These are phyloP conservation scores for Siniperca knerii DNA, from an alignment of 2,113 vertebrate genomes.

Conservation along the genomic window DNA sequence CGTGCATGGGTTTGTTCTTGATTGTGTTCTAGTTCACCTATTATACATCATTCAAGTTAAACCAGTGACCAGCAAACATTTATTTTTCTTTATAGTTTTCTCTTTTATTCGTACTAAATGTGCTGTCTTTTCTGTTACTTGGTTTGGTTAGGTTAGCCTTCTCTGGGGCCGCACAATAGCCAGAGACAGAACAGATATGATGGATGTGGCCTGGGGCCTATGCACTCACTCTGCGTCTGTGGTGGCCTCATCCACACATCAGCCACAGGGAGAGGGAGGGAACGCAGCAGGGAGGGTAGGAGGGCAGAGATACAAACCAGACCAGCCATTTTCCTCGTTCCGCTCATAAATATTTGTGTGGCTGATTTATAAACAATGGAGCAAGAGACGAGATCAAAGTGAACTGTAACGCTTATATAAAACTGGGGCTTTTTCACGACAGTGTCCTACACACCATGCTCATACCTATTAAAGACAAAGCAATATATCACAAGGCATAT, in stretches of 20 bases:
- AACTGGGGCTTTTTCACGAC: conserved; percentile 67
- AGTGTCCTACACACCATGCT: conserved; percentile 64
- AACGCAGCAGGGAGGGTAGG: conserved; percentile 37
- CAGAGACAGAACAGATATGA: conserved; percentile 75
- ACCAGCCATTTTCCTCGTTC: conserved; percentile 82
- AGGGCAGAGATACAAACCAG: conserved; percentile 83
- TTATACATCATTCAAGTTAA: conserved; percentile 4
- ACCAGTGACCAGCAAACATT: not conserved
- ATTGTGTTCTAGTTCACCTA: not conserved
- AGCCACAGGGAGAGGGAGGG: conserved; percentile 60
- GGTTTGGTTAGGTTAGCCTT: conserved; percentile 53
- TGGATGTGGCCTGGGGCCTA: conserved; percentile 80
- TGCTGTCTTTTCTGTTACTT: conserved; percentile 33
- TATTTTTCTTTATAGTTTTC: not conserved
- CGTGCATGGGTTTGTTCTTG: not conserved
- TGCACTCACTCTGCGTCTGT: conserved; percentile 69
- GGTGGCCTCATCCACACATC: conserved; percentile 81
- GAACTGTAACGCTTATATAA: conserved; percentile 81
- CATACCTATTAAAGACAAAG: conserved; percentile 78
- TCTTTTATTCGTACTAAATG: conserved; percentile 19
- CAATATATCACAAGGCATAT: conserved; percentile 75
- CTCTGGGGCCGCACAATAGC: conserved; percentile 72
- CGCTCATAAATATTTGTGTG: conserved; percentile 87
- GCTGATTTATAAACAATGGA: conserved; percentile 86
- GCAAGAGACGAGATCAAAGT: conserved; percentile 83